A percentile compares a stretch with the other conserved stretches of the same genome.
Evolutionary conservation across 1,140 invertebrate genomes (phyloP).

Genomic region (Diorhabda elongata): DNA sequence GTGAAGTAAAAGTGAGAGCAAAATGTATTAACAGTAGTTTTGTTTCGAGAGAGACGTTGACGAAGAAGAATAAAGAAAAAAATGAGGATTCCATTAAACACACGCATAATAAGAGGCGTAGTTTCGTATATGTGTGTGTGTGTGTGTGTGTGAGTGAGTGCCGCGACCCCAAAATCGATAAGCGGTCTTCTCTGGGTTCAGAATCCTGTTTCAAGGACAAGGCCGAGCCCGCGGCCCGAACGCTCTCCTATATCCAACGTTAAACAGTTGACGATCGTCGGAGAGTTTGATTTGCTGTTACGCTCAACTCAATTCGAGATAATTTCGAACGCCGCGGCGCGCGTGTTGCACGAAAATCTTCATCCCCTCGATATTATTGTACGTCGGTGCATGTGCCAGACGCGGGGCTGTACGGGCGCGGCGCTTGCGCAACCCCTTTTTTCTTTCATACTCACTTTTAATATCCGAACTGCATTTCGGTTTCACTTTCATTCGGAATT

Average conservation of each 20-base stretch:
- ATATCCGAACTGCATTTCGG: conserved; percentile 36
- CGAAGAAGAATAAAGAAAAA: background rate
- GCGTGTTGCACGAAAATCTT: background rate
- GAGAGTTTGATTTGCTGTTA: conserved; percentile 4
- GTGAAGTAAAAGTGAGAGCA: conserved; percentile 17
- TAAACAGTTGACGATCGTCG: conserved; percentile 17
- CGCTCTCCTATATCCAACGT: conserved; percentile 22
- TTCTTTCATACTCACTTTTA: conserved; percentile 25
- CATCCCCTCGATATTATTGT: conserved; percentile 14
- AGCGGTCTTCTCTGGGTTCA: conserved; percentile 41
- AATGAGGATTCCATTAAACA: background rate
- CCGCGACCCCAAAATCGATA: conserved; percentile 41
- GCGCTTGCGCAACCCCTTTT: conserved; percentile 34
- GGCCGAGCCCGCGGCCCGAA: conserved; percentile 37
- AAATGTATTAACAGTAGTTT: too few relatives aligned
- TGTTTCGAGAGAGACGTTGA: background rate
- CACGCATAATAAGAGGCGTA: conserved; percentile 13
- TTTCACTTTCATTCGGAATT: conserved; percentile 44
- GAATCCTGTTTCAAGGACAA: conserved; percentile 48
- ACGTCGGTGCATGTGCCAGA: conserved; percentile 31
- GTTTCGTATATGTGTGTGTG: background rate
- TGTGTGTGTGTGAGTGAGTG: background rate
- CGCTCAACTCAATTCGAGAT: conserved; percentile 11
- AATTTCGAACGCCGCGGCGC: conserved; percentile 15
- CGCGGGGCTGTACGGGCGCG: conserved; percentile 27